Evolutionary conservation across 2,113 vertebrate species (phyloP).

Genomic region (Notechis scutatus): DNA sequence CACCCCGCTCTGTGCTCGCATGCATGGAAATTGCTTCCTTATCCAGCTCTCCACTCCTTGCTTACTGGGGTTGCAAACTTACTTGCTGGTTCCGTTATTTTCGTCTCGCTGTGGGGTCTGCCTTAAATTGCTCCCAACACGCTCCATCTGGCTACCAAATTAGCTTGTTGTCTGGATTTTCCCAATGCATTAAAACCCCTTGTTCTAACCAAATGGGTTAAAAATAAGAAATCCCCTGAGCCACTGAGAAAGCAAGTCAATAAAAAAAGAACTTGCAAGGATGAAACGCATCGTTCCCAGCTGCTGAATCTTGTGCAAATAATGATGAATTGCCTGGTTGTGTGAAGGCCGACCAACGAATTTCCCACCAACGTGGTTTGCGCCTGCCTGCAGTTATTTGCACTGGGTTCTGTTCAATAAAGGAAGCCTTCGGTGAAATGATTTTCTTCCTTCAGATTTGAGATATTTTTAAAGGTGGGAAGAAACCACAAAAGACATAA

Average conservation of each 20-base stretch:
- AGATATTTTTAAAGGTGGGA: not conserved
- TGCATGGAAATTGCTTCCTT: not conserved
- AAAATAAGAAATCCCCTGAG: not conserved
- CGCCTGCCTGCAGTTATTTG: not conserved
- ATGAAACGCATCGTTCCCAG: not conserved
- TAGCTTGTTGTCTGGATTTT: not conserved
- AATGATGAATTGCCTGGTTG: not conserved
- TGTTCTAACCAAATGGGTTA: not conserved
- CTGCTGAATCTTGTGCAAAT: not conserved
- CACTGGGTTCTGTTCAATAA: not conserved
- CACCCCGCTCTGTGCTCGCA: not conserved
- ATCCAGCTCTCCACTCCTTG: not conserved
- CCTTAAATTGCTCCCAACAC: not conserved
- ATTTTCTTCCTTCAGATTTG: not conserved
- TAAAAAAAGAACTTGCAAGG: not conserved
- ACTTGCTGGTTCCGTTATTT: not conserved
- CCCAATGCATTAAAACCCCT: not conserved
- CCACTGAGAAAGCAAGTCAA: not conserved
- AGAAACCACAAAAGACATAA: too few relatives aligned
- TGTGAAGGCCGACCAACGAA: not conserved
- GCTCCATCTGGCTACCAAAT: not conserved
- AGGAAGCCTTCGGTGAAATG: not conserved
- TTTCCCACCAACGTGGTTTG: not conserved
- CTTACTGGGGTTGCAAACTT: not conserved
- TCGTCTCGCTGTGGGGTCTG: not conserved